Base-by-base conservation (phyloP, 2,888 invertebrate species). In the Hypena proboscidalis region DNA sequence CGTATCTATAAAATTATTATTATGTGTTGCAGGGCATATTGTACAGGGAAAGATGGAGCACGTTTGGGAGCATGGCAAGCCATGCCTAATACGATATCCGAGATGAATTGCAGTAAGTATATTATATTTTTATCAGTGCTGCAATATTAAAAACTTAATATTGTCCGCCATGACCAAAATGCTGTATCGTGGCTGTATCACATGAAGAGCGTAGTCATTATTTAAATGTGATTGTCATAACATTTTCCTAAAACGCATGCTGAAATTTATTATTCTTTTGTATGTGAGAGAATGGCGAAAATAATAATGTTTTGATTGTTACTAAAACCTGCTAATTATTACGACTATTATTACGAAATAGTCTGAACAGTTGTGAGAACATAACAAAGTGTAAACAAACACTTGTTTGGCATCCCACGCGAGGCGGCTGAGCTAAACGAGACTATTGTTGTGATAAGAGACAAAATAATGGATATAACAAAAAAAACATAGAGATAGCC, bases 51-150 rank as follows among this genome's bases (percentile, higher is more conserved):
- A 58, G 93, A 93, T 66, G 93, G 92, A 11, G 74, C 77, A 20
- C 90, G 88, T 66, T 83, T 94, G 17, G 92, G 91, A 13, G 80
- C 91, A 25, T 94, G 91, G 85, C 91, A 92, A 63, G 73, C 79
- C 0, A 75, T 80, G 15, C 74, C 78, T 44, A 79, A 70, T 54
- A 73, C 71, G 52, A 78, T 83, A 70, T 52, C 50, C 1, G 77
- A 74, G 44, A 85, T 92, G 72, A 90, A 92, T 74, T 94, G 94
- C 84, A 91, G 94, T 94, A 89, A 93, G 93, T 92, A 67, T 33
- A 36, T 19, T 31, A 15, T 22, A 14, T 25, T 22, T n/a, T n/a
- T 30, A 25, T 19, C 7, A 21, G 36, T 17, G 17, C 32, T 39
- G 25, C 23, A 34, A 39, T 34, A 26, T n/a, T n/a, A n/a, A n/a